These are phyloP conservation scores for Diadema setosum DNA, from an alignment of 35 echinoderm and acorn worm species.

Conservation along the genomic window DNA sequence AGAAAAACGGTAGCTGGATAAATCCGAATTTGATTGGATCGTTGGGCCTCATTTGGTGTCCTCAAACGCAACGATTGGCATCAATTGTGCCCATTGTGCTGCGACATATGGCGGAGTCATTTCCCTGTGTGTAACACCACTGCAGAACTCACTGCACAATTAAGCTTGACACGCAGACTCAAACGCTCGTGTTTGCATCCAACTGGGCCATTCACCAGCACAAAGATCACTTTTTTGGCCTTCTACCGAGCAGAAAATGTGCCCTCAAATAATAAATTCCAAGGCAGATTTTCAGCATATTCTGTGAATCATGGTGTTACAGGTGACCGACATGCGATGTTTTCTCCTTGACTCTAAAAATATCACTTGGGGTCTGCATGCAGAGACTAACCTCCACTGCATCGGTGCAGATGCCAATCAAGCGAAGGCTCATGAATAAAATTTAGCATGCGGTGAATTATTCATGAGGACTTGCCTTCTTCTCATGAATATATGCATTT, in stretches of 20 bases:
- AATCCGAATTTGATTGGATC: background rate
- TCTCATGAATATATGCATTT: too few species aligned
- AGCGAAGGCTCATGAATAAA: background rate
- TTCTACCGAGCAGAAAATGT: too few species aligned
- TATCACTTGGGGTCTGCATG: background rate
- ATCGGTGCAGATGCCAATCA: background rate
- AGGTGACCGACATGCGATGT: too few species aligned
- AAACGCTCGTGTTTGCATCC: too few species aligned
- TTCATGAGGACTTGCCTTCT: background rate
- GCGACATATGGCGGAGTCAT: background rate
- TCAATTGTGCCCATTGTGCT: background rate
- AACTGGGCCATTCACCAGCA: too few species aligned
- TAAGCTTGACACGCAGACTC: background rate
- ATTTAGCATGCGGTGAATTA: background rate
- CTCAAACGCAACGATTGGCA: background rate
- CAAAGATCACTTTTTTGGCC: too few species aligned
- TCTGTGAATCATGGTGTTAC: too few species aligned
- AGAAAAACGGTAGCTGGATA: background rate
- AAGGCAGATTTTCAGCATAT: too few species aligned
- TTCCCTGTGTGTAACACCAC: background rate
- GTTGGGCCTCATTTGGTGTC: background rate
- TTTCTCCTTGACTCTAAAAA: too few species aligned
- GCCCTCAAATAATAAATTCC: too few species aligned
- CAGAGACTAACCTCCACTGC: background rate
- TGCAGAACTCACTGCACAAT: background rate